Base-by-base conservation (phyloP, 2,888 invertebrate species). In the Gortyna flavago region DNA sequence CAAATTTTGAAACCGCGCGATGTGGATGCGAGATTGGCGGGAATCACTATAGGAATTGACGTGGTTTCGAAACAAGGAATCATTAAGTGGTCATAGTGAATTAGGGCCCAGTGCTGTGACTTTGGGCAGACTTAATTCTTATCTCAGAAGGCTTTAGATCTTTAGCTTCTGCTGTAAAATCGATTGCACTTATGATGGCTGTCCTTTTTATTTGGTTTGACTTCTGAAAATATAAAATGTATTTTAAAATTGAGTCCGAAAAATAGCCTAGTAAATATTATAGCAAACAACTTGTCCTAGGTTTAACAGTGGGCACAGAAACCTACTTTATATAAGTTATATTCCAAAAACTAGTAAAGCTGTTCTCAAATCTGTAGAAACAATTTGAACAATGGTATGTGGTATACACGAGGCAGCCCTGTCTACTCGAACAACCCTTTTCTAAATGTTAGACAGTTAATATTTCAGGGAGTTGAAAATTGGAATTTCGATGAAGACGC, bases 391-490 rank as follows among this genome's bases (percentile, higher is more conserved):
- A 29, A 32, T 41, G n/a, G 29, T 13, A 9, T 21, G 44, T 59
- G 29, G 13, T 38, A 16, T 35, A 48, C 2, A 44, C 2, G 76
- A 29, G 76, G 32, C 85, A 87, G 59, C 83, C 83, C 87, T 87
- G 35, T 44, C 54, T 79, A 77, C 81, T 80, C 74, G 62, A 79
- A 75, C 83, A 85, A 88, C 90, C 89, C 89, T 89, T 90, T 86
- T 90, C 89, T 87, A 89, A 90, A 89, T 88, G 86, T 89, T 86
- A 89, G 88, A 89, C 88, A 89, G 87, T 89, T 91, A 87, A 90
- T 90, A 90, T 90, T 90, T 90, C 86, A 89, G 86, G 64, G 85
- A 85, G 84, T 81, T 87, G 83, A 81, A 89, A 90, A 90, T 91
- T 90, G 81, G 85, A 89, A 90, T 90, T 90, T 87, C 88, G 84